phyloP scores from a whole-genome alignment of 2,113 vertebrate species.

The Clarias gariepinus region DNA sequence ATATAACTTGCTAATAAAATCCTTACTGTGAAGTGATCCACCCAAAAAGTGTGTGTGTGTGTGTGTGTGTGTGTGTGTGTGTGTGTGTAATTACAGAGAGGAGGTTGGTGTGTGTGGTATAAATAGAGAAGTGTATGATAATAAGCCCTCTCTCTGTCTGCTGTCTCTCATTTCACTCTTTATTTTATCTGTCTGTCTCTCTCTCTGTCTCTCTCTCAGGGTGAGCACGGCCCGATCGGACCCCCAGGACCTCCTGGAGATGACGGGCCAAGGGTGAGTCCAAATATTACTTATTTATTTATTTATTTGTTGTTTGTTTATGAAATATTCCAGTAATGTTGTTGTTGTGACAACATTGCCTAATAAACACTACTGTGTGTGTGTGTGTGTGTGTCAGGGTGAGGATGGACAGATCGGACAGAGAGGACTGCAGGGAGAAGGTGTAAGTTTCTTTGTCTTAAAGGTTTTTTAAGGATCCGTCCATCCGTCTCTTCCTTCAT shows the following conservation, averaged over 20 bases:
- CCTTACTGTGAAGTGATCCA: background rate
- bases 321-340: background rate
- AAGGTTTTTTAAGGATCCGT: background rate
- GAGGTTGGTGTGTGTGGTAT: slow-evolving; percentile 31
- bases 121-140: slow-evolving; percentile 61
- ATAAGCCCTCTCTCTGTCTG: slow-evolving; percentile 50
- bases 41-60: background rate
- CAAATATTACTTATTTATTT: background rate
- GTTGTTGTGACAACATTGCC: background rate
- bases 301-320: background rate
- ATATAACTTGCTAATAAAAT: background rate
- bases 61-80: background rate
- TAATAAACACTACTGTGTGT: background rate
- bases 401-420: slow-evolving; percentile 96
- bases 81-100: slow-evolving; percentile 69
- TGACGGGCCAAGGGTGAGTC: slow-evolving; percentile 86
- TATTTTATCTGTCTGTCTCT: slow-evolving; percentile 18
- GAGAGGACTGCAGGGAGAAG: slow-evolving; percentile 92
- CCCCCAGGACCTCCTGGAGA: slow-evolving; percentile 90
- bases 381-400: slow-evolving; percentile 73
- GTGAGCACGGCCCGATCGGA: slow-evolving; percentile 86
- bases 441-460: slow-evolving; percentile 76
- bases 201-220: slow-evolving; percentile 66
- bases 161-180: background rate
- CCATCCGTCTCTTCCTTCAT: background rate